Base-by-base conservation (phyloP, 2,888 invertebrate species). In the Bembecia ichneumoniformis region DNA sequence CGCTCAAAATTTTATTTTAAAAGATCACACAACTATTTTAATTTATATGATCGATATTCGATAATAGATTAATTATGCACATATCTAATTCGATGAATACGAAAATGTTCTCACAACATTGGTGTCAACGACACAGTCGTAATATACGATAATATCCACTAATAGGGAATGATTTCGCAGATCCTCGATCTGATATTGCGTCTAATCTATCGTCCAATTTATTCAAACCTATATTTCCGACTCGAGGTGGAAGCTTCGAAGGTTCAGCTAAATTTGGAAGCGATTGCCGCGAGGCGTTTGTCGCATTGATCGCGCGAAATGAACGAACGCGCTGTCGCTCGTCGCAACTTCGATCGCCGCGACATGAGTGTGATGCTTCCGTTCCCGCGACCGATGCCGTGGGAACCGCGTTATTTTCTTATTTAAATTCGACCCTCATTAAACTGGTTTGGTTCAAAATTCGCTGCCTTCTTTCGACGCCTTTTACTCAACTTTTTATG, bases 341-440 rank as follows among this genome's bases (percentile, higher is more conserved):
- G 28, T 28, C 28, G 28, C 28, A 28, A 28, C 28, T 28, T 28
- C 28, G 14, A 15, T 35, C 47, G 47, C 47, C 47, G 36, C 20
- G 47, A 15, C 48, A 46, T 66, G 71, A 71, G 61, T 62, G 28
- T 28, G 58, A 71, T 71, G 82, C 84, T 86, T 86, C 87, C 86
- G 87, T 82, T 84, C 84, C 84, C 86, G 84, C 83, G 81, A 77
- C 65, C 76, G 73, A 79, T 76, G 74, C 79, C 87, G 87, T 87
- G 87, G 86, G 87, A 87, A 87, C 83, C 74, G 77, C 72, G 79
- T 82, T 81, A 83, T 83, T 84, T 82, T 83, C 84, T 72, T 83
- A 86, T 87, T 84, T 82, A 83, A 86, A 87, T 87, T 77, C 83
- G 87, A 84, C 84, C 87, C 87, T 82, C 87, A 87, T 86, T 86